phyloP scores from a whole-genome alignment of 2,888 invertebrate genomes.

The Lepidochrysops patricia region DNA sequence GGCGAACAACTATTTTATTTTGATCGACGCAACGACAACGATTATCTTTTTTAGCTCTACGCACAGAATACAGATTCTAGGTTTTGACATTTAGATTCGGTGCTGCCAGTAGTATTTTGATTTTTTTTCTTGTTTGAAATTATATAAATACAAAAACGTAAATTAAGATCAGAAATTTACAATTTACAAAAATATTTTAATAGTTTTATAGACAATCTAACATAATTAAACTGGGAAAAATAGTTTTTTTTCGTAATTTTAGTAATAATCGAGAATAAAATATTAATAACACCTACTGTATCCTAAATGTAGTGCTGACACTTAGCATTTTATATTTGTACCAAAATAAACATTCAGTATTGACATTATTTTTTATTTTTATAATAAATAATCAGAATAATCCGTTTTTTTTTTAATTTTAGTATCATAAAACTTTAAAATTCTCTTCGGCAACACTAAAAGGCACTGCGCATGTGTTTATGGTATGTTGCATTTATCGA shows the following conservation, averaged over 20 bases:
- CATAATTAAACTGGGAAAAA: no score
- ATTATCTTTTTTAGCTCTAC: slow-evolving; percentile 13
- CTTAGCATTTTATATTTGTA: no score
- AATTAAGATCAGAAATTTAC: no score
- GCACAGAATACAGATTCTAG: slow-evolving; percentile 9
- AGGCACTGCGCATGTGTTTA: background rate
- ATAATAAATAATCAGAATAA: background rate
- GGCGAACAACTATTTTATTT: slow-evolving; percentile 24
- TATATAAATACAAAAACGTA: no score
- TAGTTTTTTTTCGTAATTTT: no score
- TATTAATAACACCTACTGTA: no score
- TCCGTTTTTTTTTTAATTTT: background rate
- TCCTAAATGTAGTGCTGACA: no score
- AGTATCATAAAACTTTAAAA: background rate
- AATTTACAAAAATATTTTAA: no score
- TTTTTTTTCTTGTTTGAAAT: background rate
- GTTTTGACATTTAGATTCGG: slow-evolving; percentile 14
- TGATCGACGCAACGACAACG: slow-evolving; percentile 31
- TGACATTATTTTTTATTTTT: background rate
- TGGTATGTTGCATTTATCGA: background rate
- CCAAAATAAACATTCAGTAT: no score
- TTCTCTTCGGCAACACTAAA: background rate
- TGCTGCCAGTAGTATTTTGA: background rate
- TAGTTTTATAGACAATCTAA: no score
- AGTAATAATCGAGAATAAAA: no score